Base-by-base conservation (phyloP, 1,140 invertebrate species). In the Acyrthosiphon pisum region DNA sequence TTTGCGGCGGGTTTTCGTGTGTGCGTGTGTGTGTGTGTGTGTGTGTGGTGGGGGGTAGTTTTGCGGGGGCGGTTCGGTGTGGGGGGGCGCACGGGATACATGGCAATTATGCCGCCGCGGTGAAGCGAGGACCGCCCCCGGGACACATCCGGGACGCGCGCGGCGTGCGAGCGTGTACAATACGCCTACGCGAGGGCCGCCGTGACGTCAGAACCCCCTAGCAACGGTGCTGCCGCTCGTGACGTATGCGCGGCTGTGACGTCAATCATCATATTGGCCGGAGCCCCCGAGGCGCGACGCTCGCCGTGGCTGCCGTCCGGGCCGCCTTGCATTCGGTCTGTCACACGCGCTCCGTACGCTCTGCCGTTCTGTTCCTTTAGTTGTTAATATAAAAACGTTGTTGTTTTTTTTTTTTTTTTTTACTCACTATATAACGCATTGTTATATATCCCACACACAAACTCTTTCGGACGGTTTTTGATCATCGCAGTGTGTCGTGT, bases 221-320 rank as follows among this genome's bases (percentile, higher is more conserved):
- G 91, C 91, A 93, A 93, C 91, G 76, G 91, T 93, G 91, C 91
- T 93, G 81, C 81, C 26, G 91, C 48, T 53, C 48, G 91, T 93
- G 91, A 93, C 91, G 91, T 93, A 93, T 37, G 41, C 91, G 1
- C 76, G 30, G 30, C 23, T 30, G 91, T 84, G 91, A 93, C 91
- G 91, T 93, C 91, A 93, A 93, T 93, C 81, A 93, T 93, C 91
- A 93, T 93, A 93, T 93, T 93, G 91, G 91, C 46, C 91, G 91
- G 46, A 86, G 46, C 76, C 48, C 91, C 91, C 30, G 81, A 93
- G 48, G 81, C 91, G 81, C 91, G 81, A 84, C 91, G 91, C 91
- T 93, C 91, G 81, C 53, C 37, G 91, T 53, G 81, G 81, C 81
- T 37, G 81, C 35, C 91, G 91, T 50, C 91, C 91, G 91, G 91